phyloP scores from a whole-genome alignment of 2,797 vertebrate genomes.

The Sebastes diploproa region DNA sequence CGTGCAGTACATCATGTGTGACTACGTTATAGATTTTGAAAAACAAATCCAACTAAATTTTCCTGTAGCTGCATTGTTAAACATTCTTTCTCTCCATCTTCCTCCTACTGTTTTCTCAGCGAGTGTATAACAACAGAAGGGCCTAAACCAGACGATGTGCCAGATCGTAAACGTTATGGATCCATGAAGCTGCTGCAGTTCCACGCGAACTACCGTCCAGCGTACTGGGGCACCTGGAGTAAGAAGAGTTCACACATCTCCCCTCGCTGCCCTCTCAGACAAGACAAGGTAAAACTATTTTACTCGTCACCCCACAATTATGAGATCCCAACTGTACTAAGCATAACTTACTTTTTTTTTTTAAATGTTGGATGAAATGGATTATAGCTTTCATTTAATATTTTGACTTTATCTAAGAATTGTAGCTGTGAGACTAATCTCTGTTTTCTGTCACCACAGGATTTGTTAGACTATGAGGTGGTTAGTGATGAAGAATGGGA shows the following conservation, averaged over 20 bases:
- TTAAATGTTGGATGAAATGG: not conserved
- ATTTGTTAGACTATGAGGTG: conserved; percentile 93
- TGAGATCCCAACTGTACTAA: not conserved
- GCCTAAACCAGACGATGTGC: conserved; percentile 74
- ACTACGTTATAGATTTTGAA: not conserved
- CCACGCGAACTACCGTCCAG: conserved; percentile 93
- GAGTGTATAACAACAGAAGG: conserved; percentile 81
- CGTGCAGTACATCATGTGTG: not conserved
- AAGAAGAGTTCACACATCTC: conserved; percentile 84
- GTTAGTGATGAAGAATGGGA: conserved; percentile 99
- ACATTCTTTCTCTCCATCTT: not conserved
- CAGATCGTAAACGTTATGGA: conserved; percentile 86
- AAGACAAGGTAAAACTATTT: conserved; percentile 85
- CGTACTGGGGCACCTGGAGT: conserved; percentile 98
- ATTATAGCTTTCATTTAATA: not conserved
- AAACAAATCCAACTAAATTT: not conserved
- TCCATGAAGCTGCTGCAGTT: conserved; percentile 97
- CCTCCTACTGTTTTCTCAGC: conserved; percentile 58
- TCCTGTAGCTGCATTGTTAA: not conserved
- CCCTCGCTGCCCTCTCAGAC: conserved; percentile 86
- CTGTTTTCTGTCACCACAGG: conserved; percentile 69
- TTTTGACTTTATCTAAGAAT: not conserved
- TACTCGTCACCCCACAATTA: not conserved
- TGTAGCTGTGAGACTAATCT: not conserved
- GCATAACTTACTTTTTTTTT: not conserved